Percentiles rank a stretch among this genome's conserved stretches.
phyloP scores from a whole-genome alignment of 1,140 invertebrate species.

The Saccostrea cuccullata region DNA sequence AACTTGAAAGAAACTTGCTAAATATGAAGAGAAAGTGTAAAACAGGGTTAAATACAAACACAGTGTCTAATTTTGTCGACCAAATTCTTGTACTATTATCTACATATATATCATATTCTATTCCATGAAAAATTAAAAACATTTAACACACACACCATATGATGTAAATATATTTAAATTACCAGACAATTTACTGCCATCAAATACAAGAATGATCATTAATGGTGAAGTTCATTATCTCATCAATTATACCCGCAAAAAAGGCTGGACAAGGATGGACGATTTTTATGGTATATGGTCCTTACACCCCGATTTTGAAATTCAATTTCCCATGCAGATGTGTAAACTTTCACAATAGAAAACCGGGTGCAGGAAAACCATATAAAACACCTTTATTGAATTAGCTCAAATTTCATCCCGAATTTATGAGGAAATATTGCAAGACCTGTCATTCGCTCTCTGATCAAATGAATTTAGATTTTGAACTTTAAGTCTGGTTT shows the following conservation, averaged over 20 bases:
- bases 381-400: constrained; percentile 38
- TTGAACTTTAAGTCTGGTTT: not conserved
- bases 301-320: constrained; percentile 21
- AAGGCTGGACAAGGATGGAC: constrained; percentile 4
- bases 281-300: constrained; percentile 4
- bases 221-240: constrained; percentile 23
- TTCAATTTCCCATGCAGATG: constrained; percentile 29
- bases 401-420: constrained; percentile 31
- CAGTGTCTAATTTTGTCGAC: not conserved
- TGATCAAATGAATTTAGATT: constrained; percentile 24
- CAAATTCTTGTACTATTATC: not conserved
- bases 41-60: not conserved
- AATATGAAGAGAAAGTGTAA: constrained; percentile 28
- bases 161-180: not conserved
- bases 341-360: constrained; percentile 28
- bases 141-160: not conserved
- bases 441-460: constrained; percentile 21
- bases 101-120: constrained; percentile 6
- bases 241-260: not conserved
- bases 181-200: constrained; percentile 17
- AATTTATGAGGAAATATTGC: constrained; percentile 24
- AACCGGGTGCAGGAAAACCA: constrained; percentile 8
- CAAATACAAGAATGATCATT: constrained; percentile 14
- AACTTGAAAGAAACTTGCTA: constrained; percentile 17
- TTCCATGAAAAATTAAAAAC: not conserved